Base-by-base conservation (phyloP, 2,113 vertebrate genomes). In the Pelmatolapia mariae region DNA sequence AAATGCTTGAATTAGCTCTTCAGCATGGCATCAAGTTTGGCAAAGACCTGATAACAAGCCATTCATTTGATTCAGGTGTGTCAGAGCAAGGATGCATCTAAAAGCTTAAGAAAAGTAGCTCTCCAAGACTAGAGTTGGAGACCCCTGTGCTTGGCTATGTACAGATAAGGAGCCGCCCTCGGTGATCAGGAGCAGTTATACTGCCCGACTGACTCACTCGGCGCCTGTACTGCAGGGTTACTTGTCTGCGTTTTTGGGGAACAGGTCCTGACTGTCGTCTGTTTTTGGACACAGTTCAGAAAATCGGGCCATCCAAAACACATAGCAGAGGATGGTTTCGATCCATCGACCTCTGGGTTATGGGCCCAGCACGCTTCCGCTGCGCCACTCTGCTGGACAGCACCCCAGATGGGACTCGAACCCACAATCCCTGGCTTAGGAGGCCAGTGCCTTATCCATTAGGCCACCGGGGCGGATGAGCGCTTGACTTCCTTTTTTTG, bases 271-370 rank as follows among this genome's bases (percentile, higher is more conserved):
- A 52, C 1, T 52, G 8, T 52, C 10, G 0, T 2, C 3, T 53
- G 19, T n/a, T 52, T 52, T n/a, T 52, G 50, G 50, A 53, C 50
- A 53, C 19, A 6, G 1, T 53, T n/a, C 19, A 53, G 8, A 3
- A 4, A 9, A 52, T 52, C 0, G 4, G 16, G 8, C 8, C 5
- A n/a, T 53, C 19, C 16, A 18, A 52, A 52, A 52, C 0, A 6
- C 5, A 13, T 96, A 96, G 96, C 96, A 97, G 96, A 97, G 96
- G 95, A 96, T 96, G 96, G 96, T 97, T 96, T 97, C 96, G 96
- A 97, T 96, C 96, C 96, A 97, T 96, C 96, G 96, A 96, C 96
- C 96, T 96, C 96, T 97, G 96, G 96, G 96, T 96, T 96, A 96
- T 96, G 96, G 96, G 96, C 96, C 96, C 96, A 97, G 96, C 96